Base-by-base conservation (phyloP, 2,888 invertebrate genomes). In the Copidosoma aretas region DNA sequence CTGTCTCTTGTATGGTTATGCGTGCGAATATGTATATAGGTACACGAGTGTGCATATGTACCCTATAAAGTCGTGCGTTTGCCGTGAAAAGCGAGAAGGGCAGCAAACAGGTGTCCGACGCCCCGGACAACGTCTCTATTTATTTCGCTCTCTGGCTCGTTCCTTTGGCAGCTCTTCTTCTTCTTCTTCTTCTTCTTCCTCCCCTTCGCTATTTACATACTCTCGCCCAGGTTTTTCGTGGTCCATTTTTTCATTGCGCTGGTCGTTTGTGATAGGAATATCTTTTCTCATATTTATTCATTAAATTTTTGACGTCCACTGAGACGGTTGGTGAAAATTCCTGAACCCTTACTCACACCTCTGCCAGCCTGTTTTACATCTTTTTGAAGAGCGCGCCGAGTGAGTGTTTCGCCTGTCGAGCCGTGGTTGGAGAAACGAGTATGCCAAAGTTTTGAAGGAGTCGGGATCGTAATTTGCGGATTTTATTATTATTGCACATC, bases 81-180 rank as follows among this genome's bases (percentile, higher is more conserved):
- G 62, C 60, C 51, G 32, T 56, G 61, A 61, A 41, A 39, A 63
- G 57, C 24, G 57, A 68, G 74, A 53, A 32, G 63, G 22, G 52
- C 21, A 32, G 39, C 61, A 67, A 79, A 81, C 82, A 82, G 81
- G 82, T 82, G 81, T 81, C 81, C 78, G 78, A 80, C 78, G 79
- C 77, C 78, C 79, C 74, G 78, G 78, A 80, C 79, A 81, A 82
- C 80, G 80, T 80, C 71, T 68, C 66, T 68, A 81, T 81, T 68
- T 71, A 81, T 81, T 78, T 76, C 73, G 41, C 25, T 24, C 24
- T 10, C 41, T 53, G n/a, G 22, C 39, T 56, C 43, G n/a, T 14
- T 56, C 14, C 60, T 52, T 15, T 52, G n/a, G n/a, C 25, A 41
- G 17, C 32, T 56, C n/a, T 56, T 56, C 5, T 63, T 19, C n/a